Conservation (phyloP, 2,113 vertebrate genomes). For the Bambusicola thoracicus region DNA sequence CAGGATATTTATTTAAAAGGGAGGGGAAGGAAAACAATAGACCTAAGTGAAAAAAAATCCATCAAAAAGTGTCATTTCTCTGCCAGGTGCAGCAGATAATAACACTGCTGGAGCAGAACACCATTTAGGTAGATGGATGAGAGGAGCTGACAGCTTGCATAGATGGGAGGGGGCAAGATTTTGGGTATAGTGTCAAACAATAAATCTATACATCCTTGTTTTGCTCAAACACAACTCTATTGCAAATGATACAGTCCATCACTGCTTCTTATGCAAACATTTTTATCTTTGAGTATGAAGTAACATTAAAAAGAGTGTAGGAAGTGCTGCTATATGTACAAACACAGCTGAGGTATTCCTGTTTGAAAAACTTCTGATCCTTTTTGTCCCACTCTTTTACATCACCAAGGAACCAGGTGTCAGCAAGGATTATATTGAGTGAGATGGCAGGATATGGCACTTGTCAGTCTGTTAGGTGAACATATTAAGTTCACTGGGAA, state of each 20-base stretch:
- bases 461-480: background rate
- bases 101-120: slow-evolving; percentile 25
- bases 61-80: slow-evolving; percentile 41
- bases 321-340: background rate
- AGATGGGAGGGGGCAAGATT: slow-evolving; percentile 5
- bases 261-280: background rate
- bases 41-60: slow-evolving; percentile 58
- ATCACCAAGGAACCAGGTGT: background rate
- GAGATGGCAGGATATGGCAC: background rate
- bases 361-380: background rate
- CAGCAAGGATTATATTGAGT: background rate
- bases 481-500: background rate
- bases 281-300: background rate
- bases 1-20: slow-evolving; percentile 51
- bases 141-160: slow-evolving; percentile 13
- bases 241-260: background rate
- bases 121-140: slow-evolving; percentile 47
- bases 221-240: background rate
- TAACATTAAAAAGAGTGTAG: background rate
- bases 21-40: slow-evolving; percentile 46
- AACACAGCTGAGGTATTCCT: background rate
- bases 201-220: slow-evolving; percentile 26
- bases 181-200: slow-evolving; percentile 17
- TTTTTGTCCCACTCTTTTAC: background rate
- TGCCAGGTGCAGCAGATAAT: slow-evolving; percentile 54